Conservation (phyloP, 2,797 vertebrate genomes). For the Enteromius mattozi region DNA sequence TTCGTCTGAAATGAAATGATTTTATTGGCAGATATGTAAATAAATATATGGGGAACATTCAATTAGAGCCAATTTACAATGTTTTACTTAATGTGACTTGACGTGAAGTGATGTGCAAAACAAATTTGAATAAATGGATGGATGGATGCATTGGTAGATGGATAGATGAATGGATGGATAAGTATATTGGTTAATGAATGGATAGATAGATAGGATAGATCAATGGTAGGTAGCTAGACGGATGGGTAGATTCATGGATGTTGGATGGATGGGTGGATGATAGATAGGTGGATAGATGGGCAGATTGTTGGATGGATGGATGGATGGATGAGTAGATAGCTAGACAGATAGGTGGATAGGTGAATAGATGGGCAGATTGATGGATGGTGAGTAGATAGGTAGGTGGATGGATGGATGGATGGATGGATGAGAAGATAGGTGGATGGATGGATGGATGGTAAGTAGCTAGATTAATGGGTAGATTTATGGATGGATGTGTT, state of each 20-base stretch:
- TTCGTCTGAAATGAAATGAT: not conserved
- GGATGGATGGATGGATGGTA: not conserved
- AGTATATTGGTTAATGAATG: not conserved
- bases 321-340: not conserved
- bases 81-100: not conserved
- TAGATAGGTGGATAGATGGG: fast-evolving
- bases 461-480: not conserved
- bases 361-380: not conserved
- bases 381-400: not conserved
- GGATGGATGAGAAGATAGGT: too few relatives aligned
- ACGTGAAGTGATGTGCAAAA: not conserved
- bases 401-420: not conserved
- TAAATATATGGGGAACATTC: not conserved
- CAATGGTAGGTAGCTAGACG: too few relatives aligned
- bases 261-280: not conserved
- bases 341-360: not conserved
- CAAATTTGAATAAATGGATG: not conserved
- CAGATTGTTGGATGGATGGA: not conserved
- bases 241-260: not conserved
- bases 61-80: not conserved
- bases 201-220: not conserved
- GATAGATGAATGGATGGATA: not conserved
- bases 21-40: not conserved
- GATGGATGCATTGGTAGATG: not conserved
- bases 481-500: too few relatives aligned